These are phyloP conservation scores for Morus bassanus DNA, from an alignment of 2,797 vertebrate genomes.

Conservation along the genomic window DNA sequence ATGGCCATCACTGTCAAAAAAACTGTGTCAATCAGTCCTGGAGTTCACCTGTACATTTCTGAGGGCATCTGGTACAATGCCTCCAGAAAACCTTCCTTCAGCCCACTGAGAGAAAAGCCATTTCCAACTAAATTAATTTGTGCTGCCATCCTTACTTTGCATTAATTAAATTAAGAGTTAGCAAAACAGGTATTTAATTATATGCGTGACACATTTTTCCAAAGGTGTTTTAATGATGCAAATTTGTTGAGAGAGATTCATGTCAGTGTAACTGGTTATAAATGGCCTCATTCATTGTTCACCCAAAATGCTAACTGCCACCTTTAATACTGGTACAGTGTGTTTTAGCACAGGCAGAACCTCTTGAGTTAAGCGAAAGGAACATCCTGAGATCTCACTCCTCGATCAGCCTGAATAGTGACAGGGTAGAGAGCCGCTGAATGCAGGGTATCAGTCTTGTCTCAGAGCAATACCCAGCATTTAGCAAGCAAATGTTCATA, in stretches of 20 bases:
- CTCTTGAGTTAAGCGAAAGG: background rate
- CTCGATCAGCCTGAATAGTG: background rate
- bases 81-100: background rate
- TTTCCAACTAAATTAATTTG: constrained; percentile 55
- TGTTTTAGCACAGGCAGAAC: background rate
- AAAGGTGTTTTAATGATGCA: constrained; percentile 51
- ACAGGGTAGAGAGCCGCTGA: background rate
- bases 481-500: background rate
- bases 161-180: constrained; percentile 62
- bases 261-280: background rate
- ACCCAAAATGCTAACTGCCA: background rate
- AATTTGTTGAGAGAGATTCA: constrained; percentile 45
- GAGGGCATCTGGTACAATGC: background rate
- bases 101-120: constrained; percentile 28
- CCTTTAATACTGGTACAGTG: background rate
- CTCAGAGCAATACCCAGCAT: background rate
- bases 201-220: constrained; percentile 50
- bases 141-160: constrained; percentile 29
- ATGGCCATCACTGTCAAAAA: background rate
- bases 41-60: background rate
- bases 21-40: background rate
- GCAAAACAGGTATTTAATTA: constrained; percentile 65
- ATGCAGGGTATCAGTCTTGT: fast-evolving
- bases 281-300: constrained; percentile 9
- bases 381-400: background rate